A percentile compares a stretch with the other conserved stretches of the same genome.
phyloP scores from a whole-genome alignment of 2,797 vertebrate species.

The Harpagifer antarcticus region DNA sequence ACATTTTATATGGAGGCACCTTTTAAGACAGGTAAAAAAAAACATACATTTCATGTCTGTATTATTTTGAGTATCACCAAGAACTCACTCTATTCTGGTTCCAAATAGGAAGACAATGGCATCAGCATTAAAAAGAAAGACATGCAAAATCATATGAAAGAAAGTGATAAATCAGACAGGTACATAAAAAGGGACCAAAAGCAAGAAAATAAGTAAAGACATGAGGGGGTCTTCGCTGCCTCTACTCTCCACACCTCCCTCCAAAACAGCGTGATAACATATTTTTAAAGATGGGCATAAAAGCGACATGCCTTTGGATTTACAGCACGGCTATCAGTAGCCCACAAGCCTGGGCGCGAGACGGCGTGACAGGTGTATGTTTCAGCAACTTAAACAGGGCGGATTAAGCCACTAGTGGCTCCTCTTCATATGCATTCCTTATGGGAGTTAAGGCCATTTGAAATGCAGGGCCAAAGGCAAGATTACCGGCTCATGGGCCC shows the following conservation, averaged over 20 bases:
- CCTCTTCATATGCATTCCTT: constrained; percentile 99
- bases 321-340: constrained; percentile 82
- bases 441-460: constrained; percentile 99
- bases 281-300: constrained; percentile 52
- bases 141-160: not conserved
- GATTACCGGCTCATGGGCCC: constrained; percentile 98
- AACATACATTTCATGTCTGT: not conserved
- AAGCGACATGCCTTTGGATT: constrained; percentile 80
- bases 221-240: constrained; percentile 26
- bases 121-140: no score
- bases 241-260: constrained; percentile 35
- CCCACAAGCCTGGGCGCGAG: constrained; percentile 79
- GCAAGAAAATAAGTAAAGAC: constrained; percentile 12
- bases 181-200: constrained; percentile 9
- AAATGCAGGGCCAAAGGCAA: constrained; percentile 99
- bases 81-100: not conserved
- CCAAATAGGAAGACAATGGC: not conserved
- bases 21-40: not conserved
- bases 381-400: constrained; percentile 97
- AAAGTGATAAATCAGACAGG: constrained; percentile 2
- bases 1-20: no score
- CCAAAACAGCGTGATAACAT: constrained; percentile 64
- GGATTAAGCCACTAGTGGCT: constrained; percentile 97
- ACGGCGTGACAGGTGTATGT: constrained; percentile 98
- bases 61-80: not conserved